Base-by-base conservation (phyloP, 64 coral and sea anemone genomes). In the Hydrozoanthus tunicans region DNA sequence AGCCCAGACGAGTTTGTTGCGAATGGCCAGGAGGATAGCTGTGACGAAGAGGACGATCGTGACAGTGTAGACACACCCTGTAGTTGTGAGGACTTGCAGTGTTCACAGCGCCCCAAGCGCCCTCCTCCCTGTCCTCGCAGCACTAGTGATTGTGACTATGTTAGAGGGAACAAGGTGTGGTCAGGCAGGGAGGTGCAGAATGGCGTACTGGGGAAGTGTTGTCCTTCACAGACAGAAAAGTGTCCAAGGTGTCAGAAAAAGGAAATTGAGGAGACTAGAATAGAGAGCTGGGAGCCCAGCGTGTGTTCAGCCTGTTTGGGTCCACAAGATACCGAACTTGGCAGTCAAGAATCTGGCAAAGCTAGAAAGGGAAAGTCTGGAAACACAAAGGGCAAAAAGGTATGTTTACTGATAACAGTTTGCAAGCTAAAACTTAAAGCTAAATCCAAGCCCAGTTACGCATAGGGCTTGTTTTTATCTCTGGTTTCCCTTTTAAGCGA, bases 81-180 rank as follows among this genome's bases (percentile, higher is more conserved):
- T 12, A 96, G 95, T 70, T 94, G 95, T 56, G 95, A 94, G 60
- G 95, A 96, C 74, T 74, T 90, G 17, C 69, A 96, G 92, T 74
- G 90, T 65, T n/a, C 51, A 56, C 84, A 88, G 56, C 84, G 69
- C 12, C 4, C 24, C 55, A 88, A 88, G 11, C 68, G 67, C 15
- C 53, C 54, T 10, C 5, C 54, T 10, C 5, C 70, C 56, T 74
- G 32, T 24, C 70, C 3, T 14, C 84, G 84, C 5, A 57, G 55
- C n/a, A 26, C 20, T 6, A 56, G 84, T 13, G 84, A 58, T 43
- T 88, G 84, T 73, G 84, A 70, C 23, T 88, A 74, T 75, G 84
- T 88, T 59, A 75, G 56, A 60, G 69, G 14, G 25, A 73, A 59
- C 56, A 88, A 88, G 70, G 57, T 88, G 56, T 88, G 84, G 84